phyloP scores from a whole-genome alignment of 2,888 invertebrate genomes.

The Tachina grossa region DNA sequence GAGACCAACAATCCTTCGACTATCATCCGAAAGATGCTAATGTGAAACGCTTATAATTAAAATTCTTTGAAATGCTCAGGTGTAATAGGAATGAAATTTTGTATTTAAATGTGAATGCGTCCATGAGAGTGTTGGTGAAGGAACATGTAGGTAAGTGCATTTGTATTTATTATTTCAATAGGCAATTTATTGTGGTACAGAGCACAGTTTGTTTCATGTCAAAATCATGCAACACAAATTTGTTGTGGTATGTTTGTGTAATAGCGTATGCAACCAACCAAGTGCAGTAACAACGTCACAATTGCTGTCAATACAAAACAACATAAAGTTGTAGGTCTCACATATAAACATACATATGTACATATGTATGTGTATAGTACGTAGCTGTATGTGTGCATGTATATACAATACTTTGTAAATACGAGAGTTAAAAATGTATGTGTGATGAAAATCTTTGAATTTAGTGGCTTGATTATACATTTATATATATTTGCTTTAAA shows the following conservation, averaged over 20 bases:
- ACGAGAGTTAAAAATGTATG: not conserved
- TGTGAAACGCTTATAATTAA: not conserved
- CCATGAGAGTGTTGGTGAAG: not conserved
- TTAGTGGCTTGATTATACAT: not conserved
- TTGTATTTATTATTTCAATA: conserved; percentile 63
- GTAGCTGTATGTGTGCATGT: too few species aligned
- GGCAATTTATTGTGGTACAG: conserved; percentile 65
- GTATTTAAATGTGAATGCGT: not conserved
- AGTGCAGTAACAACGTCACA: conserved; percentile 32
- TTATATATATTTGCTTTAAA: too few species aligned
- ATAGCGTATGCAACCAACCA: conserved; percentile 29
- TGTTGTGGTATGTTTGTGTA: conserved; percentile 58
- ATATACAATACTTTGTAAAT: not conserved
- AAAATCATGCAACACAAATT: conserved; percentile 67
- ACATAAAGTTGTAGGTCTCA: not conserved
- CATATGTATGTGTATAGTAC: not conserved
- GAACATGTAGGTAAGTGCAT: conserved; percentile 20
- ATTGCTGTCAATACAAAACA: conserved; percentile 55
- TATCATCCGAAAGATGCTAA: not conserved
- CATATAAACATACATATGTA: not conserved
- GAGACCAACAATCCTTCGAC: not conserved
- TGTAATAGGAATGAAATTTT: not conserved
- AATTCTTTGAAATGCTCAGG: not conserved
- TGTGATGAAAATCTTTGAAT: not conserved
- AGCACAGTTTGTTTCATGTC: conserved; percentile 66